A percentile compares a stretch with the other conserved stretches of the same genome.
Evolutionary conservation across 2,113 vertebrate species (phyloP).

Genomic region (pig (Sus scrofa)): DNA sequence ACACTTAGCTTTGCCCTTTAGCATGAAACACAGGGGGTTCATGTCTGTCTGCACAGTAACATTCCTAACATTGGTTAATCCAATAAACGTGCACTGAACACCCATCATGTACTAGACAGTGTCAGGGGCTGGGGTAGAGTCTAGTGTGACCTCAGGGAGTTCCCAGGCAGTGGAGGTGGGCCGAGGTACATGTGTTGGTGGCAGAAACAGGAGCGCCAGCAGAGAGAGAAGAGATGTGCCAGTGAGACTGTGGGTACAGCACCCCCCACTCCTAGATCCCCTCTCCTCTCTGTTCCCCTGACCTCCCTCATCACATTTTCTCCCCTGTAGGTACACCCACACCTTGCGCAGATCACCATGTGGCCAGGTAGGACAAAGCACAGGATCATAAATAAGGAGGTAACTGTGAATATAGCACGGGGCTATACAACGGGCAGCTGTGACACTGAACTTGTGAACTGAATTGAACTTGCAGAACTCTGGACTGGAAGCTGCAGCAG

Average conservation of each 20-base stretch:
- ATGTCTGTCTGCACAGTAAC: not conserved
- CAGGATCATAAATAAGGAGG: not conserved
- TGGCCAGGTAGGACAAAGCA: not conserved
- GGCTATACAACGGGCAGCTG: not conserved
- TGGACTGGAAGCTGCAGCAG: not conserved
- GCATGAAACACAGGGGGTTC: not conserved
- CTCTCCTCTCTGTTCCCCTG: too few relatives aligned
- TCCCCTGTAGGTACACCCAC: rapidly evolving
- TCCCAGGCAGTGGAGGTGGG: too few relatives aligned
- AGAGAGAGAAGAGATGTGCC: not conserved
- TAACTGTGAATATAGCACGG: rapidly evolving
- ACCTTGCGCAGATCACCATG: rapidly evolving
- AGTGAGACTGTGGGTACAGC: rapidly evolving
- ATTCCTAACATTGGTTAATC: not conserved
- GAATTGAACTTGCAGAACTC: not conserved
- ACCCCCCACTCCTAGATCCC: not conserved
- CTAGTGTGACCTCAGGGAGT: not conserved
- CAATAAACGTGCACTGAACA: not conserved
- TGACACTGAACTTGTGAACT: not conserved
- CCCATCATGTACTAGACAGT: not conserved
- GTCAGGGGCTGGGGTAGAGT: not conserved
- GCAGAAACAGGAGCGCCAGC: not conserved
- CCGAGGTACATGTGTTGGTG: not conserved
- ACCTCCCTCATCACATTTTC: not conserved
- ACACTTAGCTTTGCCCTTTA: not conserved